Evolutionary conservation across 2,113 vertebrate species (phyloP).

Genomic region (Sebastes schlegelii): DNA sequence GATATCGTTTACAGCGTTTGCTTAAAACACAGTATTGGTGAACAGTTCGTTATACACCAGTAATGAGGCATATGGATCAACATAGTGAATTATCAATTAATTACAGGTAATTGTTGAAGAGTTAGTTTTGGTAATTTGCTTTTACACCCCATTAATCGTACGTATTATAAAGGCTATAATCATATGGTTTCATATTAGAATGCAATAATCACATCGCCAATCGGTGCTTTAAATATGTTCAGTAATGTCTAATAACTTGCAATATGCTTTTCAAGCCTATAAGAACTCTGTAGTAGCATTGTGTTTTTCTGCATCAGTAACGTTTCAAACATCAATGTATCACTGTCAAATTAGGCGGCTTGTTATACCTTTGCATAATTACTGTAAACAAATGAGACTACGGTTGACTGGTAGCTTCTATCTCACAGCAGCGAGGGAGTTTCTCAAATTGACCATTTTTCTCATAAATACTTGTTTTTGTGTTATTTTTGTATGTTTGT

Average conservation of each 20-base stretch:
- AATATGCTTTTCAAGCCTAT: not conserved
- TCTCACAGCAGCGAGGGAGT: not conserved
- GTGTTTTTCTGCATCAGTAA: not conserved
- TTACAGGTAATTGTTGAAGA: not conserved
- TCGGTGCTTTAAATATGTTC: not conserved
- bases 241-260: not conserved
- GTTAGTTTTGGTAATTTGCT: slow-evolving; percentile 2
- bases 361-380: slow-evolving; percentile 13
- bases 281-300: not conserved
- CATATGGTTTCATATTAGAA: not conserved
- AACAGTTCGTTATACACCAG: not conserved
- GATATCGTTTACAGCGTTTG: not conserved
- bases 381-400: slow-evolving; percentile 32
- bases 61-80: slow-evolving; percentile 19
- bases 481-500: not conserved
- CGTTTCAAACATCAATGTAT: slow-evolving; percentile 22
- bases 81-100: not conserved
- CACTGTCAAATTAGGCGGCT: not conserved
- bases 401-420: not conserved
- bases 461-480: not conserved
- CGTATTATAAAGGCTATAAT: not conserved
- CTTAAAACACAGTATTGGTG: not conserved
- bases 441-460: not conserved
- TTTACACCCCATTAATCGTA: not conserved
- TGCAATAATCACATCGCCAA: not conserved